Conservation (phyloP, 2,797 vertebrate species). For the Girardinus metallicus region DNA sequence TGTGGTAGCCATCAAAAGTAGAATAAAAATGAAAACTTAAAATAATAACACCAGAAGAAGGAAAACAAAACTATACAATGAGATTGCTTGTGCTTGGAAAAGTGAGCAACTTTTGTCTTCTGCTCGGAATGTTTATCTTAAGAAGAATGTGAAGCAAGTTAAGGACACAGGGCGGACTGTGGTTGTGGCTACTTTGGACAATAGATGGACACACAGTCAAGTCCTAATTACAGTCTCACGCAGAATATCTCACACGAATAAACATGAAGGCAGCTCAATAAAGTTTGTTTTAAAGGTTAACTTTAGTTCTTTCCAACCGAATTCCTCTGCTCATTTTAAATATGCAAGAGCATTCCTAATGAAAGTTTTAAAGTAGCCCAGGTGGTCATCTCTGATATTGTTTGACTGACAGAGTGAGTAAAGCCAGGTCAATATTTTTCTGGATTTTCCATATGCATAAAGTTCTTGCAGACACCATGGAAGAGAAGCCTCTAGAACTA, state of each 20-base stretch:
- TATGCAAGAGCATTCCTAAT: conserved; percentile 38
- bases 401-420: conserved; percentile 51
- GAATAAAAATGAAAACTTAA: conserved; percentile 32
- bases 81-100: conserved; percentile 35
- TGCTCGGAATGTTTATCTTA: conserved; percentile 49
- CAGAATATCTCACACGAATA: conserved; percentile 32
- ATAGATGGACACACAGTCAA: conserved; percentile 26
- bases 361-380: conserved; percentile 26
- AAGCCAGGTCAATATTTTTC: conserved; percentile 66
- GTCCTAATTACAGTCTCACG: conserved; percentile 10
- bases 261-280: conserved; percentile 15
- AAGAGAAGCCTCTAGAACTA: conserved; percentile 27
- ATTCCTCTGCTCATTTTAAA: conserved; percentile 41
- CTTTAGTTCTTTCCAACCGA: conserved; percentile 12
- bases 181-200: conserved; percentile 23
- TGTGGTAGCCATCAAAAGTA: conserved; percentile 2
- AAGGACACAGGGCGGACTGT: conserved; percentile 36
- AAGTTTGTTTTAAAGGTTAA: conserved; percentile 54
- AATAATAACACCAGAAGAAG: conserved; percentile 28
- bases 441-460: conserved; percentile 46
- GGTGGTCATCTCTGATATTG: conserved; percentile 60
- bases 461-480: conserved; percentile 27
- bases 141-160: conserved; percentile 31
- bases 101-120: conserved; percentile 51
- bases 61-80: conserved; percentile 15